Percentiles rank a stretch among this genome's conserved stretches.
These are phyloP conservation scores for Hedya salicella DNA, from an alignment of 2,888 invertebrate species.

Conservation along the genomic window DNA sequence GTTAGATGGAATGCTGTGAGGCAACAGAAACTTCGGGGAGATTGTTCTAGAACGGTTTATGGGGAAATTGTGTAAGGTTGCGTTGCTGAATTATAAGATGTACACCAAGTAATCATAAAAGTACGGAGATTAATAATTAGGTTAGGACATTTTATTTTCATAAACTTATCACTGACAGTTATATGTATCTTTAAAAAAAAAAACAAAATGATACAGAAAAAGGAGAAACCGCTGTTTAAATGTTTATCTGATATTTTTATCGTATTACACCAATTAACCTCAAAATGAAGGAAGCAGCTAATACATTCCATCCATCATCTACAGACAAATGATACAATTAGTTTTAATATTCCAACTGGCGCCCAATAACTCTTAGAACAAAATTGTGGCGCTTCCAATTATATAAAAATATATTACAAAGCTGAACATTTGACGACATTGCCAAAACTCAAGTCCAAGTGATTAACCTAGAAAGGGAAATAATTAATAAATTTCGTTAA, in stretches of 20 bases:
- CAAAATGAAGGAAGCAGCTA: conserved; percentile 31
- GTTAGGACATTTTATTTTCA: neutral
- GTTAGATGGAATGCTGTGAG: conserved; percentile 73
- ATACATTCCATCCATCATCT: conserved; percentile 31
- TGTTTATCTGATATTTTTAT: neutral
- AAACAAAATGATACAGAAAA: neutral
- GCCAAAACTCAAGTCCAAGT: conserved; percentile 24
- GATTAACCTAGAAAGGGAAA: conserved; percentile 32
- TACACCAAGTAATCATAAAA: neutral
- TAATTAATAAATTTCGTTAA: conserved; percentile 29
- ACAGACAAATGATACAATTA: conserved; percentile 31
- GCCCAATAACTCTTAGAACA: conserved; percentile 20
- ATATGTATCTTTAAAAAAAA: too few species aligned
- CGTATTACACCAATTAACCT: conserved; percentile 19
- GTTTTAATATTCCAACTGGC: conserved; percentile 31
- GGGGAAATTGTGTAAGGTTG: conserved; percentile 5
- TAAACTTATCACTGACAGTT: too few species aligned
- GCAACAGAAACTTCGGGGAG: conserved; percentile 26
- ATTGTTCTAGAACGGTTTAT: conserved; percentile 26
- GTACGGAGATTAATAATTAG: neutral
- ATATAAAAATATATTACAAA: conserved; percentile 12
- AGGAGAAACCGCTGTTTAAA: neutral
- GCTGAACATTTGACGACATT: conserved; percentile 5
- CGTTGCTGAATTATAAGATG: neutral
- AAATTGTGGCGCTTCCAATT: conserved; percentile 20